Evolutionary conservation across 2,888 invertebrate species (phyloP).

Genomic region (Amphipoea lucens): DNA sequence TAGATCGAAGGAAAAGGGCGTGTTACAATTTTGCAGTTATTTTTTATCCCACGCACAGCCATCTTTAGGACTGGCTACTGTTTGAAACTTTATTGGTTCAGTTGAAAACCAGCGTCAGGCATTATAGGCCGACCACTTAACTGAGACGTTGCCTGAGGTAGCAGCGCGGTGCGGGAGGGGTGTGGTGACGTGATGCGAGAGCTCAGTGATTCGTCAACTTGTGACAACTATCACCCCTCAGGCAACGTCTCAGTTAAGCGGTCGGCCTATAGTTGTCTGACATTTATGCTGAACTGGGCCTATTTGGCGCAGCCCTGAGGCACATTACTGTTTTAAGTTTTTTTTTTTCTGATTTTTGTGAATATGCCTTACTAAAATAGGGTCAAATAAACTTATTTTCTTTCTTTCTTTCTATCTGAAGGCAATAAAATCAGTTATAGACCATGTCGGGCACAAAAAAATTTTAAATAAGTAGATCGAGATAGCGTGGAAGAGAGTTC

Average conservation of each 20-base stretch:
- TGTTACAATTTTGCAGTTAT: neutral
- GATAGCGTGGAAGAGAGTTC: too few relatives aligned
- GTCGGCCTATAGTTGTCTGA: neutral
- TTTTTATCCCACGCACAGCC: neutral
- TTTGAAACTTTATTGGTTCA: neutral
- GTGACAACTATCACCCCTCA: neutral
- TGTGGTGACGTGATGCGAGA: neutral
- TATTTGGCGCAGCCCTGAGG: too few relatives aligned
- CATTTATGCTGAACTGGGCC: too few relatives aligned
- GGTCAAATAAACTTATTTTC: too few relatives aligned
- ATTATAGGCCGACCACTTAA: too few relatives aligned
- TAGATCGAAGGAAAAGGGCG: constrained; percentile 26
- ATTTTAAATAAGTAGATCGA: too few relatives aligned
- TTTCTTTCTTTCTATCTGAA: neutral
- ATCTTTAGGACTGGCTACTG: neutral
- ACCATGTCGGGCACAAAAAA: too few relatives aligned
- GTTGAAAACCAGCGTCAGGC: too few relatives aligned
- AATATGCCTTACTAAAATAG: too few relatives aligned
- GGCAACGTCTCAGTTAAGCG: neutral
- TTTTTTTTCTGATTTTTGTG: too few relatives aligned
- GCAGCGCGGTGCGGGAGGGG: neutral
- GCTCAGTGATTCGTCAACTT: neutral
- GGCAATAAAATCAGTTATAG: too few relatives aligned
- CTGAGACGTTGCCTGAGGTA: neutral
- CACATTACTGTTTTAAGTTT: too few relatives aligned